Percentiles rank a stretch among this genome's conserved stretches.
phyloP scores from a whole-genome alignment of 2,888 invertebrate species.

The Perdita meconis region DNA sequence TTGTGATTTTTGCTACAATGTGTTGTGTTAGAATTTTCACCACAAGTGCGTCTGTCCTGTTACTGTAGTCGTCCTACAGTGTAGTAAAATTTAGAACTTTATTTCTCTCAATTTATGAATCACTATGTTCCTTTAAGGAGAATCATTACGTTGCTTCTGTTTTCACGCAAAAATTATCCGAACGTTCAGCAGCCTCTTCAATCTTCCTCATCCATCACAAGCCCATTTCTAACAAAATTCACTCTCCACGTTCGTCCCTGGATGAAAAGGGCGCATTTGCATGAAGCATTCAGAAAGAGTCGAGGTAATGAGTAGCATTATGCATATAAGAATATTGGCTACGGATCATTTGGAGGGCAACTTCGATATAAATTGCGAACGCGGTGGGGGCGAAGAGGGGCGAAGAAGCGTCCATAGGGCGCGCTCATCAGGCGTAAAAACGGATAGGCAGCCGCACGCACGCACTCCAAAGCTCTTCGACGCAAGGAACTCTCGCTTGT shows the following conservation, averaged over 20 bases:
- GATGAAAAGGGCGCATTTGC: slow-evolving; percentile 7
- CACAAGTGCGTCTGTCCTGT: no score
- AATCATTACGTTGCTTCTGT: no score
- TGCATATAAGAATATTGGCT: slow-evolving; percentile 55
- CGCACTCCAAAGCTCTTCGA: background rate
- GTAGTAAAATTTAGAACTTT: no score
- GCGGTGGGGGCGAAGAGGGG: slow-evolving; percentile 23
- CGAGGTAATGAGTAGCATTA: slow-evolving; percentile 67
- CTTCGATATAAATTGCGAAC: slow-evolving; percentile 63
- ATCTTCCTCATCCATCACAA: background rate
- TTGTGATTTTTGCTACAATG: no score
- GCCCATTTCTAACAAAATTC: background rate
- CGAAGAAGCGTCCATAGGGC: slow-evolving; percentile 11
- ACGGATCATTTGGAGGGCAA: slow-evolving; percentile 59
- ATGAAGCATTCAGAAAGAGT: slow-evolving; percentile 25
- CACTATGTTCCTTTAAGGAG: no score
- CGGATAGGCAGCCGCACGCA: slow-evolving; percentile 31
- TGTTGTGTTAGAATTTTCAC: no score
- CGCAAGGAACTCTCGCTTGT: background rate
- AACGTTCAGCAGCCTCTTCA: no score
- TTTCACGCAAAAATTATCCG: background rate
- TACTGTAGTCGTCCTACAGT: no score
- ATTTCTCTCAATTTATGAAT: no score
- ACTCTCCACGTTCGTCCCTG: background rate
- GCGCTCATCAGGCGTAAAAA: slow-evolving; percentile 53